Conservation (phyloP, 2,888 invertebrate genomes). For the Aplocera efformata region DNA sequence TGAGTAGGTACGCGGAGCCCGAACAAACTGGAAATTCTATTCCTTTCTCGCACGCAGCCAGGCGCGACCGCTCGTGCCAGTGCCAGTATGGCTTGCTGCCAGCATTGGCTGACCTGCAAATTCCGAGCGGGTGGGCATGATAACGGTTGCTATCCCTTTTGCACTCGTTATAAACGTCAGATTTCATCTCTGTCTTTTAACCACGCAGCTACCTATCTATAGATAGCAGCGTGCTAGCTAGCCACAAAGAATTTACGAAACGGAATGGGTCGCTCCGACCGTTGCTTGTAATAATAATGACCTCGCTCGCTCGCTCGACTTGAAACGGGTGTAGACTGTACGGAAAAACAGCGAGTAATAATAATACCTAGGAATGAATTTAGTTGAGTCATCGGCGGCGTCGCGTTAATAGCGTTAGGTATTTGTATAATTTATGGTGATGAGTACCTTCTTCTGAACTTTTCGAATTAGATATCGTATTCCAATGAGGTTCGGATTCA, state of each 20-base stretch:
- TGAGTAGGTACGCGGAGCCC: conserved; percentile 22
- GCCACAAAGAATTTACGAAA: conserved; percentile 5
- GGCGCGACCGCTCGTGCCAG: conserved; percentile 47
- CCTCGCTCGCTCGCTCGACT: conserved; percentile 7
- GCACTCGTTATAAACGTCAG: conserved; percentile 24
- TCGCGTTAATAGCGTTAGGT: too few relatives aligned
- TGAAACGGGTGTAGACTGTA: background rate
- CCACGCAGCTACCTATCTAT: conserved; percentile 8
- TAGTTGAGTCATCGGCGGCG: too few relatives aligned
- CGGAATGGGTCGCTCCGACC: conserved; percentile 16
- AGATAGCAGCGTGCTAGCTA: conserved; percentile 2
- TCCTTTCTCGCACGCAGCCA: conserved; percentile 57
- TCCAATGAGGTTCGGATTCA: too few relatives aligned
- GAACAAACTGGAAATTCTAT: conserved; percentile 47
- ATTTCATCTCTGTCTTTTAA: conserved; percentile 31
- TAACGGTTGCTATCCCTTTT: conserved; percentile 43
- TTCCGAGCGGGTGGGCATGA: conserved; percentile 50
- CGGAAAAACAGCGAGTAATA: background rate
- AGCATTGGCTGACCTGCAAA: conserved; percentile 64
- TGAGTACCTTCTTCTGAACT: too few relatives aligned
- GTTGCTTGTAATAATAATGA: conserved; percentile 7
- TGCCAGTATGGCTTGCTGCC: conserved; percentile 60
- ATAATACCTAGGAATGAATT: background rate
- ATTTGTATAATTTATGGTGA: too few relatives aligned
- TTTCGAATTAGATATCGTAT: too few relatives aligned